Conservation (phyloP, 2,888 invertebrate genomes). For the Tyria jacobaeae region DNA sequence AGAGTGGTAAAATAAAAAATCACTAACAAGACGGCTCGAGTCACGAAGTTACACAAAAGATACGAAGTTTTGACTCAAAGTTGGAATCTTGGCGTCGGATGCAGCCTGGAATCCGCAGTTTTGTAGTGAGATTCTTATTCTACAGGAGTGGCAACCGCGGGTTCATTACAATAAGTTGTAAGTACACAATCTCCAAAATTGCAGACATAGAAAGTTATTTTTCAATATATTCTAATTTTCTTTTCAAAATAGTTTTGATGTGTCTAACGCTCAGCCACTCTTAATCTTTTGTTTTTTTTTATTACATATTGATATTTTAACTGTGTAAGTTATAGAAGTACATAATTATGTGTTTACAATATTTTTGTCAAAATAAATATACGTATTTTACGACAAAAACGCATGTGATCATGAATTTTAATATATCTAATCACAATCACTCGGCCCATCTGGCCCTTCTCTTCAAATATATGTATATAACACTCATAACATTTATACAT, state of each 20-base stretch:
- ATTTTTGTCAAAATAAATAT: no score
- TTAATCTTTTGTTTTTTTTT: background rate
- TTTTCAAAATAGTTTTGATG: background rate
- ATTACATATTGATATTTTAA: no score
- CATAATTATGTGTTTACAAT: no score
- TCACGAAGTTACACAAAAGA: conserved; percentile 65
- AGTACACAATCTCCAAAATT: no score
- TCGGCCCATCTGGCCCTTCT: conserved; percentile 33
- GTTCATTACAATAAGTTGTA: background rate
- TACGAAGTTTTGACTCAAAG: conserved; percentile 57
- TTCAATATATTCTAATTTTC: no score
- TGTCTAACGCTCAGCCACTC: background rate
- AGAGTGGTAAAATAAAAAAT: conserved; percentile 36
- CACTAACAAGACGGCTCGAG: conserved; percentile 49
- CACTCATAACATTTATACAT: conserved; percentile 3
- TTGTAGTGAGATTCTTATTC: conserved; percentile 25
- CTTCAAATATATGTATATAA: conserved; percentile 17
- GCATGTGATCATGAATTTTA: conserved; percentile 17
- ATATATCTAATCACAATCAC: conserved; percentile 30
- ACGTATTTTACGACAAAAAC: no score
- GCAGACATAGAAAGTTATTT: no score
- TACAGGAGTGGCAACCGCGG: background rate
- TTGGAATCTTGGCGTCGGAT: conserved; percentile 57
- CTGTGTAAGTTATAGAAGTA: no score
- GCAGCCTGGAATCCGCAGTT: conserved; percentile 49